Conservation (phyloP, 2,888 invertebrate species). For the Meandrusa payeni region DNA sequence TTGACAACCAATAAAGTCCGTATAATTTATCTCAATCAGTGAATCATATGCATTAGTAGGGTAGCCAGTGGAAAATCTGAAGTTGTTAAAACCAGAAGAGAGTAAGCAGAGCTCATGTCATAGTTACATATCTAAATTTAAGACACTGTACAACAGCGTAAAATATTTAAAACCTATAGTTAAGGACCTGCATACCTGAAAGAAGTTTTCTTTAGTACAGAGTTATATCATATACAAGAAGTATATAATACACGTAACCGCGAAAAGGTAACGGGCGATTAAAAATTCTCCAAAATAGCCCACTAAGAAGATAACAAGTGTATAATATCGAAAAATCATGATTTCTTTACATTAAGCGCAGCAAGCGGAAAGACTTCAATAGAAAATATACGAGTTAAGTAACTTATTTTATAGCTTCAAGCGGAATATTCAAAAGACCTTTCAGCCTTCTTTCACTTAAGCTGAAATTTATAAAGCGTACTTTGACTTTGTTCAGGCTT, state of each 20-base stretch:
- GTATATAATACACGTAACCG: constrained; percentile 4
- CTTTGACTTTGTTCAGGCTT: too few species aligned
- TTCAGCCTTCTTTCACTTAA: too few species aligned
- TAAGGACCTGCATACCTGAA: not conserved
- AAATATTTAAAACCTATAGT: too few species aligned
- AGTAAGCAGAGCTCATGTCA: constrained; percentile 4
- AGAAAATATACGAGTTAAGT: not conserved
- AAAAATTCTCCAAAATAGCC: constrained; percentile 20
- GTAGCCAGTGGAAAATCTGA: too few species aligned
- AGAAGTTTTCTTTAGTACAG: too few species aligned
- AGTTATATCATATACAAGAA: constrained; percentile 3
- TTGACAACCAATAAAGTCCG: too few species aligned
- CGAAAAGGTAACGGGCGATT: constrained; percentile 9
- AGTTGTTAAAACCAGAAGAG: too few species aligned
- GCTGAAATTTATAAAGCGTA: too few species aligned
- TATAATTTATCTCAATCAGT: too few species aligned
- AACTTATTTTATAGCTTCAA: not conserved
- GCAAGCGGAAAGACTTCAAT: constrained; percentile 8
- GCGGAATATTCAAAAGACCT: not conserved
- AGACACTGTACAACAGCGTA: not conserved
- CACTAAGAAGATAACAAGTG: constrained; percentile 19
- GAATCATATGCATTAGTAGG: too few species aligned
- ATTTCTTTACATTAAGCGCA: constrained; percentile 10
- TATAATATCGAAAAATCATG: constrained; percentile 19
- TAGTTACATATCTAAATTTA: constrained; percentile 5